Conservation (phyloP, 2,113 vertebrate genomes). For the Psettodes erumei region DNA sequence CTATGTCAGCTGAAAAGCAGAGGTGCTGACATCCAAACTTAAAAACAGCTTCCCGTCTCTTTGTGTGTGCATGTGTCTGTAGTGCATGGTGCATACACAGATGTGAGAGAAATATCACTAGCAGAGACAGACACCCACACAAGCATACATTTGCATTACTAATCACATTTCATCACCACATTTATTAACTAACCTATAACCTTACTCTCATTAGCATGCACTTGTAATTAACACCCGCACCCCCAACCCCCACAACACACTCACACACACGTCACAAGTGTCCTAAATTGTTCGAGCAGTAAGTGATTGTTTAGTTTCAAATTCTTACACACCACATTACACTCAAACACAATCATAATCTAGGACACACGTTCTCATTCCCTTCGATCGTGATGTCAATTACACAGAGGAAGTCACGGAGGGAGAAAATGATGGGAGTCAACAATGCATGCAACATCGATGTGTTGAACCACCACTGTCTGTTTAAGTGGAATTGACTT, state of each 20-base stretch:
- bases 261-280: background rate
- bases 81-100: constrained; percentile 49
- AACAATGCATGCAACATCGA: constrained; percentile 75
- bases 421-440: constrained; percentile 64
- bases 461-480: constrained; percentile 72
- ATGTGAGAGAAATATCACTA: constrained; percentile 36
- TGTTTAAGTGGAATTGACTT: constrained; percentile 81
- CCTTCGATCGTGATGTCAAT: constrained; percentile 72
- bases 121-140: constrained; percentile 40
- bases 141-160: constrained; percentile 26
- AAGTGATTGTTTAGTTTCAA: constrained; percentile 36
- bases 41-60: constrained; percentile 11
- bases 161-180: constrained; percentile 10
- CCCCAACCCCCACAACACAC: background rate
- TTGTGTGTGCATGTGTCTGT: constrained; percentile 15
- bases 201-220: background rate
- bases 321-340: constrained; percentile 48
- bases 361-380: constrained; percentile 48
- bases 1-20: background rate
- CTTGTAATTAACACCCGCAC: background rate
- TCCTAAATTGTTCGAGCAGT: background rate
- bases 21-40: background rate
- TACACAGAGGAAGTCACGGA: constrained; percentile 67
- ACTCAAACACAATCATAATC: constrained; percentile 44
- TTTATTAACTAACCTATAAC: constrained; percentile 19